Base-by-base conservation (phyloP, 1,140 invertebrate genomes). In the Samia ricini region DNA sequence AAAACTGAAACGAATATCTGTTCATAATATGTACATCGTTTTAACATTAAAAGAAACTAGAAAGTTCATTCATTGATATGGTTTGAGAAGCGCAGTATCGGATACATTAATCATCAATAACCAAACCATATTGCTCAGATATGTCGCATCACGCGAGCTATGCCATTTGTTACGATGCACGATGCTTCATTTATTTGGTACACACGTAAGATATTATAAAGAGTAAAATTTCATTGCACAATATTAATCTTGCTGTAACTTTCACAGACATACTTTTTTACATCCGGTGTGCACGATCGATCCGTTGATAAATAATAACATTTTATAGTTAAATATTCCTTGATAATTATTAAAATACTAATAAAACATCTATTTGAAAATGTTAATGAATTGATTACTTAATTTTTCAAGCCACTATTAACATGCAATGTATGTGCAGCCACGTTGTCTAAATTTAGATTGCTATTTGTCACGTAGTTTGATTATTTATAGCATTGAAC, bases 81-180 rank as follows among this genome's bases (percentile, higher is more conserved):
- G 71, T 69, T 55, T 64, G 68, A 74, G 68, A 42, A 42, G 33
- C 60, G 67, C 73, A 67, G 68, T 70, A 76, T 76, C 70, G 79
- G 76, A 79, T 79, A 69, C 72, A 66, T n/a, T n/a, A 66, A 75
- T 72, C 66, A 69, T 49, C n/a, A n/a, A n/a, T n/a, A n/a, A 23
- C 24, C 22, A 2, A 6, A 19, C 60, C 33, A 57, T 64, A 66
- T 64, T 51, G 57, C 56, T 42, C 62, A 36, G 56, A 71, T 72
- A 60, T 66, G 52, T 66, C 68, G 63, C 50, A 56, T 55, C 63
- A 64, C 64, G 68, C 61, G 26, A 68, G 15, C 23, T 19, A 21
- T 48, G 62, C 58, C 58, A 36, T 63, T 22, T 12, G 51, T 60
- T 33, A 29, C 26, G 26, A 29, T 10, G 26, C n/a, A 42, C 33